A percentile compares a stretch with the other conserved stretches of the same genome.
These are phyloP conservation scores for Agapornis roseicollis DNA, from an alignment of 2,113 vertebrate species.

Conservation along the genomic window DNA sequence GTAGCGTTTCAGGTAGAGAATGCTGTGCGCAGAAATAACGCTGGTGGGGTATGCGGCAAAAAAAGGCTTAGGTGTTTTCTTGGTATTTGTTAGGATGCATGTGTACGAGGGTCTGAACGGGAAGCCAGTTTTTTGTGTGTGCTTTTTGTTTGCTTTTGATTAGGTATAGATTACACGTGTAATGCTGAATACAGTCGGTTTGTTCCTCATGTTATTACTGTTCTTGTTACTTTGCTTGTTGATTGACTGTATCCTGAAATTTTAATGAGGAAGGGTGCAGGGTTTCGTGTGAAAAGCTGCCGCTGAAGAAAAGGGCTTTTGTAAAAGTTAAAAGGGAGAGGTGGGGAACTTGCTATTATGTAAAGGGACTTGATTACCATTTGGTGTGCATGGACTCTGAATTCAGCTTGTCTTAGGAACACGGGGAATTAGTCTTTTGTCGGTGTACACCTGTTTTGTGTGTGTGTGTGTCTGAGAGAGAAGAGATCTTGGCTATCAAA, in stretches of 20 bases:
- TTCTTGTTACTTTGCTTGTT: background rate
- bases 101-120: background rate
- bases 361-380: background rate
- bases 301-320: background rate
- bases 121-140: background rate
- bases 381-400: background rate
- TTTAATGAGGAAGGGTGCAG: background rate
- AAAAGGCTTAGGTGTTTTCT: background rate
- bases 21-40: background rate
- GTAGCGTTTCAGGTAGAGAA: background rate
- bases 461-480: background rate
- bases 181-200: background rate
- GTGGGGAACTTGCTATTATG: background rate
- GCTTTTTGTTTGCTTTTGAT: background rate
- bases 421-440: background rate
- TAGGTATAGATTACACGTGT: background rate
- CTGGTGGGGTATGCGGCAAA: slow-evolving; percentile 22
- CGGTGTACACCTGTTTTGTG: background rate
- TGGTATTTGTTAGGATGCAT: background rate
- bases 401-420: background rate
- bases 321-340: slow-evolving; percentile 52
- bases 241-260: background rate
- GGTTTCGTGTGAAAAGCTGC: background rate
- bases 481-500: background rate
- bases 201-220: background rate